Conservation (phyloP, 2,113 vertebrate species). For the Pterophyllum scalare region DNA sequence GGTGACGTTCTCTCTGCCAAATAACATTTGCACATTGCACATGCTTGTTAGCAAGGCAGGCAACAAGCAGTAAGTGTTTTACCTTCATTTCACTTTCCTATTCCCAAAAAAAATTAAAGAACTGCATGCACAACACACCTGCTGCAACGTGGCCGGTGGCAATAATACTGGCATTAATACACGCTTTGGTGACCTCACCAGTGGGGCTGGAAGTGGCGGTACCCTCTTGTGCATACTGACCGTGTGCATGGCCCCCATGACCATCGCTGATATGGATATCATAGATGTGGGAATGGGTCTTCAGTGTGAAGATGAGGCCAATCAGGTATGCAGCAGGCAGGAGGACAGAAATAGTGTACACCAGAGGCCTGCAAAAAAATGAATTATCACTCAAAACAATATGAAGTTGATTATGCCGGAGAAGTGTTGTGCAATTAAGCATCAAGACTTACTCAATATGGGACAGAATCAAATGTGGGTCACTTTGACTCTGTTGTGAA, state of each 20-base stretch:
- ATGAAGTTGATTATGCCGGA: background rate
- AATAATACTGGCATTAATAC: slow-evolving; percentile 59
- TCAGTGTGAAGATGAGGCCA: slow-evolving; percentile 89
- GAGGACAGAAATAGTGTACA: slow-evolving; percentile 83
- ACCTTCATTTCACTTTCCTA: background rate
- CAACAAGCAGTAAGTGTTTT: background rate
- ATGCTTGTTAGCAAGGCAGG: slow-evolving; percentile 7
- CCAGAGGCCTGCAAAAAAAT: slow-evolving; percentile 77
- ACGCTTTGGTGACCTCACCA: slow-evolving; percentile 43
- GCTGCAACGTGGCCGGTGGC: slow-evolving; percentile 17
- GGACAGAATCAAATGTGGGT: slow-evolving; percentile 83
- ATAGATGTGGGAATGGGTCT: slow-evolving; percentile 88
- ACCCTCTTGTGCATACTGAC: slow-evolving; percentile 74
- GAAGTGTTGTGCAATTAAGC: background rate
- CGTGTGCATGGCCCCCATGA: slow-evolving; percentile 80
- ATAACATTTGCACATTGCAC: slow-evolving; percentile 18
- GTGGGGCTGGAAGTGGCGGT: slow-evolving; percentile 1
- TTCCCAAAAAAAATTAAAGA: background rate
- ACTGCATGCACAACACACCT: slow-evolving; percentile 41
- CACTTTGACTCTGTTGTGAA: slow-evolving; percentile 72
- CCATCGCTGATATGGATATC: slow-evolving; percentile 86
- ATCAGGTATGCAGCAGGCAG: slow-evolving; percentile 85
- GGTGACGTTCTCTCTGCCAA: background rate
- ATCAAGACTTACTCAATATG: slow-evolving; percentile 87
- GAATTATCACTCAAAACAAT: background rate